phyloP scores from a whole-genome alignment of 2,888 invertebrate genomes.

The Drosophila infuscata region DNA sequence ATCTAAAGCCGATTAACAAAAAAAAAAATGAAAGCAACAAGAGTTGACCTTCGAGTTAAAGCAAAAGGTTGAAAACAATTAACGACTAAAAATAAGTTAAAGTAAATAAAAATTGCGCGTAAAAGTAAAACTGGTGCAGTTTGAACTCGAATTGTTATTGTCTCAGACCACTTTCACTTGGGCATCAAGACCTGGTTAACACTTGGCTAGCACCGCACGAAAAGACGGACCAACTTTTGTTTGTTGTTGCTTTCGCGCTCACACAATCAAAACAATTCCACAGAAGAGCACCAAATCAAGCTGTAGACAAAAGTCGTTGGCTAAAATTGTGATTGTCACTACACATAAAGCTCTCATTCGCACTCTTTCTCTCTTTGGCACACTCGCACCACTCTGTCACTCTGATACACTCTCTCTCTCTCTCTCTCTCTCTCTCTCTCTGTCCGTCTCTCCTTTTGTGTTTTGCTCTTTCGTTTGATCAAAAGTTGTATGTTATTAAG shows the following conservation, averaged over 20 bases:
- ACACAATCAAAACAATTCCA: constrained; percentile 57
- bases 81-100: constrained; percentile 37
- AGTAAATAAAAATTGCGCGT: constrained; percentile 25
- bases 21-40: constrained; percentile 33
- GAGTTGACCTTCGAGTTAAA: constrained; percentile 40
- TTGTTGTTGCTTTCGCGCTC: constrained; percentile 40
- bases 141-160: constrained; percentile 16
- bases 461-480: constrained; percentile 17
- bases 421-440: constrained; percentile 1
- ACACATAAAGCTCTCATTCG: constrained; percentile 33
- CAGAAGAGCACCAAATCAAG: constrained; percentile 32
- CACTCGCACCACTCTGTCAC: constrained; percentile 12
- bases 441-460: constrained; percentile 7
- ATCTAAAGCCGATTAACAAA: constrained; percentile 7
- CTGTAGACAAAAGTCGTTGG: constrained; percentile 24
- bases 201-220: constrained; percentile 22
- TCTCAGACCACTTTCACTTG: constrained; percentile 47
- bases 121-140: constrained; percentile 1
- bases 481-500: constrained; percentile 18
- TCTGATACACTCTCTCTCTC: constrained; percentile 4
- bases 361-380: constrained; percentile 4
- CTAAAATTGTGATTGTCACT: constrained; percentile 42
- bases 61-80: constrained; percentile 37
- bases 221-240: constrained; percentile 33
- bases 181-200: constrained; percentile 21